A percentile compares a stretch with the other conserved stretches of the same genome.
Conservation (phyloP, 2,888 invertebrate species). For the Exocentrus adspersus region DNA sequence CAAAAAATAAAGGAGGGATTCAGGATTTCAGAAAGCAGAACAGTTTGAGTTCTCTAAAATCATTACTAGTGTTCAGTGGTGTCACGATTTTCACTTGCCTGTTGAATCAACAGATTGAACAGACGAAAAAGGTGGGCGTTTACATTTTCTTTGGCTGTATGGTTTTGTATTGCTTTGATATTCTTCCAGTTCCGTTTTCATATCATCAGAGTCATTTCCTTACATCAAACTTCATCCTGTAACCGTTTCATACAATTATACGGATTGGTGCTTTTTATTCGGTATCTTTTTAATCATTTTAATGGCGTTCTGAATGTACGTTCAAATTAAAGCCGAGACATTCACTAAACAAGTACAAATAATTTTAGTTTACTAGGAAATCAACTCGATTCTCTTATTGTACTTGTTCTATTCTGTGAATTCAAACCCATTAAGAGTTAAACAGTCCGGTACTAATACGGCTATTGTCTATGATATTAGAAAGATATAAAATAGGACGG, state of each 20-base stretch:
- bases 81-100: too few species aligned
- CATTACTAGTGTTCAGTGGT: too few species aligned
- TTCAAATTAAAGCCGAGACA: constrained; percentile 52
- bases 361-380: constrained; percentile 61
- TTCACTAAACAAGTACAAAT: constrained; percentile 55
- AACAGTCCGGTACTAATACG: constrained; percentile 46
- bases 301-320: constrained; percentile 59
- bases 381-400: constrained; percentile 59
- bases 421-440: constrained; percentile 50
- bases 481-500: constrained; percentile 47
- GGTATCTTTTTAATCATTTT: constrained; percentile 59
- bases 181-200: neutral
- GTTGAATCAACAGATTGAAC: too few species aligned
- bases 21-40: too few species aligned
- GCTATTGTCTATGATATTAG: constrained; percentile 56
- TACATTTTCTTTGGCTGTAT: too few species aligned
- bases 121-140: too few species aligned
- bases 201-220: neutral
- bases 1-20: too few species aligned
- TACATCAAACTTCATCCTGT: neutral
- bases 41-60: too few species aligned
- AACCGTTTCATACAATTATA: constrained; percentile 48
- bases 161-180: neutral
- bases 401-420: constrained; percentile 45
- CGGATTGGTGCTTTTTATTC: constrained; percentile 47